Percentiles rank a stretch among this genome's conserved stretches.
Conservation (phyloP, 2,888 invertebrate species). For the Ophonus ardosiacus region DNA sequence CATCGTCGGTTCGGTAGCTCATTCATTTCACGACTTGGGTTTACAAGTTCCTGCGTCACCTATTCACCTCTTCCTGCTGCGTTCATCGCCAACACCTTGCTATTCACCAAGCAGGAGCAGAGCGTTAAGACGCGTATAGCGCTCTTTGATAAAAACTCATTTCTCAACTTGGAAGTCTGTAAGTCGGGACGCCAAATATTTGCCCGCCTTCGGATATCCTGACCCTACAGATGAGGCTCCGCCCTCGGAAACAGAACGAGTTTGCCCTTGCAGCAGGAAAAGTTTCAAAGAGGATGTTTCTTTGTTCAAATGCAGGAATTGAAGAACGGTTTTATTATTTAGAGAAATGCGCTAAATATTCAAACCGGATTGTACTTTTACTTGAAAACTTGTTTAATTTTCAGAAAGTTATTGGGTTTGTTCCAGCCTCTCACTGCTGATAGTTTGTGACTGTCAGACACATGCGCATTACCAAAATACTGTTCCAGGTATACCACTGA, state of each 20-base stretch:
- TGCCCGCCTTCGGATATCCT: constrained; percentile 61
- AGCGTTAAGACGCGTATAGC: constrained; percentile 12
- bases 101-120: not conserved
- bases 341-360: no score
- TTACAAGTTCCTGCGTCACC: constrained; percentile 13
- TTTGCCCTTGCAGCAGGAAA: not conserved
- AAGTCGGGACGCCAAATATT: constrained; percentile 66
- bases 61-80: constrained; percentile 11
- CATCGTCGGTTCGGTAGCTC: not conserved
- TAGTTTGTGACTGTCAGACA: no score
- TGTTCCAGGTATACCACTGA: no score
- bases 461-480: no score
- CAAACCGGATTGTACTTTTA: no score
- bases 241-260: not conserved
- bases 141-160: constrained; percentile 69
- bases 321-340: no score
- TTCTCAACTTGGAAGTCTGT: constrained; percentile 66
- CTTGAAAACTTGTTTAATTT: no score
- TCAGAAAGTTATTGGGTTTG: no score
- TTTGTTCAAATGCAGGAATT: not conserved
- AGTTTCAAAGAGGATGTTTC: not conserved
- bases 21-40: not conserved
- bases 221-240: not conserved
- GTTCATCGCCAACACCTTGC: constrained; percentile 19
- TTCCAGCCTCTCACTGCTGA: no score